Base-by-base conservation (phyloP, 2,113 vertebrate species). In the Scolopax mira region DNA sequence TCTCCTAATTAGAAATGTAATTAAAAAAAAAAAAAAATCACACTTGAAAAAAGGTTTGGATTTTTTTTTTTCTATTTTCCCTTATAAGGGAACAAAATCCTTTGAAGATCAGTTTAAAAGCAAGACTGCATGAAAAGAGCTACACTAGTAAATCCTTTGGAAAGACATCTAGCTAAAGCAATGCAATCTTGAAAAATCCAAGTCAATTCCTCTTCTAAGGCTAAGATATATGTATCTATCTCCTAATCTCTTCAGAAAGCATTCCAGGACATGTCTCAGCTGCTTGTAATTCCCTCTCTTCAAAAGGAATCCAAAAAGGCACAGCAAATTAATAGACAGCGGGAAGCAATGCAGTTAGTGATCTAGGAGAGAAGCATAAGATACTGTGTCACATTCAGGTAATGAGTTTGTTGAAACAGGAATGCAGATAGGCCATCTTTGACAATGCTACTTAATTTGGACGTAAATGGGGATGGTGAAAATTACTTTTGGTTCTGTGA, bases 11-110 rank as follows among this genome's bases (percentile, higher is more conserved):
- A 83, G 37, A 79, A 46, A 25, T 30, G 2, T 77, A 93, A 95
- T 94, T 88, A 90, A 93, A 90, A 46, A 42, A 93, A 90, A 46
- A 41, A 44, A 44, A 44, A 46, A 97, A 75, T 42, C 35, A 52
- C 12, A 22, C 51, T 57, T 42, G 2, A 6, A 8, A n/a, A 48
- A 39, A 6, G 9, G n/a, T 44, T 48, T 22, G 3, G 4, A 5
- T 48, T 4, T 58, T 41, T 84, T 54, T 27, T 18, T 57, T 48
- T 14, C 13, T 31, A 1, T 57, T 72, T 24, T 58, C 33, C 27
- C 12, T 41, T 74, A 84, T 84, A 57, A 84, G 12, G 46, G 48
- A 90, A 85, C 1, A 66, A 93, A 89, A 72, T 22, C 39, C 31
- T 89, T 58, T 28, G n/a, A 55, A 37, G 41, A 41, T 57, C 1